phyloP scores from a whole-genome alignment of 2,113 vertebrate genomes.

The Tonatia bakeri region DNA sequence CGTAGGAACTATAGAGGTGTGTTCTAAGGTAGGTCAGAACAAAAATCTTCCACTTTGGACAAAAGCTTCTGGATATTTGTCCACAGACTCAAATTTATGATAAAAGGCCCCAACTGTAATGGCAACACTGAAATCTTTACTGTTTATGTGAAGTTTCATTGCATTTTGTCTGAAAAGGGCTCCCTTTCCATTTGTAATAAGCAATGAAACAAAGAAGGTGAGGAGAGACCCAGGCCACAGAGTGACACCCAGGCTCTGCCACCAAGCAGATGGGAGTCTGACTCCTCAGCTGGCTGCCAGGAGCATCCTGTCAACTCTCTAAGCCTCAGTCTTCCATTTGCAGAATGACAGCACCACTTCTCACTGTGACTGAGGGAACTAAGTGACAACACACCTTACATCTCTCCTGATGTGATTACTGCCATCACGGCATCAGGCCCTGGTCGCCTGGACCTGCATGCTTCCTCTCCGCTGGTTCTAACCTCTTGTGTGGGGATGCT shows the following conservation, averaged over 20 bases:
- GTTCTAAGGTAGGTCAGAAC: not conserved
- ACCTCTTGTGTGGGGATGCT: not conserved
- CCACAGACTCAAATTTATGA: not conserved
- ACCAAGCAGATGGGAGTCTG: not conserved
- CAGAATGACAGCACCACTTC: not conserved
- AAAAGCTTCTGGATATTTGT: not conserved
- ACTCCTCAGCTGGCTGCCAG: not conserved
- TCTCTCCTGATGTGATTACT: not conserved
- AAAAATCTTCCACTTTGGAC: not conserved
- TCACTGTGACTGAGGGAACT: not conserved
- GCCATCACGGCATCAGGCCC: not conserved
- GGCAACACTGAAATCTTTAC: not conserved
- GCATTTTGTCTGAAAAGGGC: not conserved
- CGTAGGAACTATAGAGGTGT: too few relatives aligned
- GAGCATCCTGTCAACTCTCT: too few relatives aligned
- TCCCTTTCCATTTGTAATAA: not conserved
- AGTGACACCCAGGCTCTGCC: too few relatives aligned
- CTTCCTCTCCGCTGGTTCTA: not conserved
- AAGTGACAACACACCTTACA: not conserved
- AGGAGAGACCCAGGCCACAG: accelerated
- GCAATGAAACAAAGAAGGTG: too few relatives aligned
- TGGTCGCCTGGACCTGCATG: not conserved
- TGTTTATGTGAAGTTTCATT: not conserved
- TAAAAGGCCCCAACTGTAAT: not conserved
- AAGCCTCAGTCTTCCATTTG: not conserved